Base-by-base conservation (phyloP, 2,113 vertebrate species). In the Hirundichthys speculiger region DNA sequence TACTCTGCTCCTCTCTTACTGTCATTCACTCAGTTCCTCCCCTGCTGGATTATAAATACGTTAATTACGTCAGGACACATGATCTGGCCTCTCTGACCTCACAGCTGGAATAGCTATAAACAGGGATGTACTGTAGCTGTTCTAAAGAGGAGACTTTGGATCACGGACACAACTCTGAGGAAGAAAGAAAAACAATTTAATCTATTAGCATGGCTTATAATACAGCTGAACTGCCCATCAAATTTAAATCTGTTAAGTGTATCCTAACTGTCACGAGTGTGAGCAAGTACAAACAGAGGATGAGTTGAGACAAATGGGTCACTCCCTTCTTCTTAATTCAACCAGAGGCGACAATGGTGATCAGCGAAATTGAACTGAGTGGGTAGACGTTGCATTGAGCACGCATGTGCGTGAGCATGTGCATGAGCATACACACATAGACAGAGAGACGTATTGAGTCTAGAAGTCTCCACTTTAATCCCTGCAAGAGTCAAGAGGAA, bases 31-130 rank as follows among this genome's bases (percentile, higher is more conserved):
- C 69, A 21, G 13, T 42, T 59, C 72, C 48, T 73, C 64, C 79
- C 63, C 75, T 43, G 40, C 43, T 65, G 81, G 50, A 69, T 86
- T 76, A 75, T 74, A 77, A 88, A 82, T 75, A 80, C 55, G 70
- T 76, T 78, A 80, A 86, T 84, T 77, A 80, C 67, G 73, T 64
- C 64, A 69, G 73, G 54, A 71, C 20, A 52, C 54, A 72, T 65
- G 38, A 69, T 73, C 41, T 73, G 42, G 67, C 59, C 70, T 71
- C 52, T 39, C 51, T 74, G 61, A 75, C 73, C 82, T 86, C 63
- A 62, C 73, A 80, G 76, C 72, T 66, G 78, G 61, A 79, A 82
- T 76, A 78, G 30, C 75, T 46, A 80, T 71, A 76, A 86, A 72
- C 65, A 82, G 21, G 64, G 40, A 64, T 53, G 21, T 34, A 53